A percentile compares a stretch with the other conserved stretches of the same genome.
These are phyloP conservation scores for Phoeniculus purpureus DNA, from an alignment of 2,797 vertebrate species.

Conservation along the genomic window DNA sequence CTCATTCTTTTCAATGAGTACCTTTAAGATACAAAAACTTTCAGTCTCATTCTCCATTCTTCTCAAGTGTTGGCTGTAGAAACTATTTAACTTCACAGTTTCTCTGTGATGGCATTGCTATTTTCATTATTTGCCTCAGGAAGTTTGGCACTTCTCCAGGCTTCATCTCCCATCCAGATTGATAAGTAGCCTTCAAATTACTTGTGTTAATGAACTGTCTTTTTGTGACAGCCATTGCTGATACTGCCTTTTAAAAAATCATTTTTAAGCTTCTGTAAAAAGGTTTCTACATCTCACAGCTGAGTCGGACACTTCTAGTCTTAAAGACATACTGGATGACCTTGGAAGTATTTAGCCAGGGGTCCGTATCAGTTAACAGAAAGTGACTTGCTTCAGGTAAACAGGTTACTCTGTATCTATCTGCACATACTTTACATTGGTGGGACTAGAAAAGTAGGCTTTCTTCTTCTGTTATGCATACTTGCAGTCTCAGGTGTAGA, in stretches of 20 bases:
- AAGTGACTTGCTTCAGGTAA: not conserved
- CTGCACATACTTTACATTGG: not conserved
- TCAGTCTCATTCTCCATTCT: not conserved
- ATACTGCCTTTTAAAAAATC: not conserved
- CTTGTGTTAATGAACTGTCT: not conserved
- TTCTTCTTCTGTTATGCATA: not conserved
- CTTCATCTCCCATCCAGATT: not conserved
- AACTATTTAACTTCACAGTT: not conserved
- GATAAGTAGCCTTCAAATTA: not conserved
- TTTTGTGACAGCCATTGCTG: not conserved
- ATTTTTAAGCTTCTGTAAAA: not conserved
- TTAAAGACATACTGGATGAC: not conserved
- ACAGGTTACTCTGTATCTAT: not conserved
- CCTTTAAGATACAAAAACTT: not conserved
- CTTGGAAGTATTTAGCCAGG: not conserved
- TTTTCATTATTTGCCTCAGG: not conserved
- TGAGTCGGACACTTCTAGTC: not conserved
- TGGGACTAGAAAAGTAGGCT: not conserved
- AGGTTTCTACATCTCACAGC: not conserved
- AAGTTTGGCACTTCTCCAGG: not conserved
- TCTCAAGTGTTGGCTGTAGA: not conserved
- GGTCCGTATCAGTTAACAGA: not conserved
- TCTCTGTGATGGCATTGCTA: not conserved
- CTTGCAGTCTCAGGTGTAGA: not conserved
- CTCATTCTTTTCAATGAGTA: not conserved